Conservation (phyloP, 2,888 invertebrate species). For the Aphidius colemani region DNA sequence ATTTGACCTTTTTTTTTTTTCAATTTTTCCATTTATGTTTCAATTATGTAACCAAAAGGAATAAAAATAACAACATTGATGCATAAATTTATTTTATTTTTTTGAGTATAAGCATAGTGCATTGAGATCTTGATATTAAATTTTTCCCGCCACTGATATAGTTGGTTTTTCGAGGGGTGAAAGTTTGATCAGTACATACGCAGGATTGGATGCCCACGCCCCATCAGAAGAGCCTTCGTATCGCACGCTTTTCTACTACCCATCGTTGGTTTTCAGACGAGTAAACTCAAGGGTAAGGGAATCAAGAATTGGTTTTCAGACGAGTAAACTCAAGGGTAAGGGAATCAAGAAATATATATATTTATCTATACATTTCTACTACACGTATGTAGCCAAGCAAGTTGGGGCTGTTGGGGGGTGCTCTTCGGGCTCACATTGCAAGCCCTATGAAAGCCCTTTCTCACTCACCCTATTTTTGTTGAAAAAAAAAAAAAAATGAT, state of each 20-base stretch:
- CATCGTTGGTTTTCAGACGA: neutral
- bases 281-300: conserved; percentile 1
- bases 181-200: conserved; percentile 20
- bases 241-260: conserved; percentile 41
- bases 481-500: neutral
- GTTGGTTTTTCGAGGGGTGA: conserved; percentile 21
- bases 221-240: conserved; percentile 41
- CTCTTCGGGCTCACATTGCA: conserved; percentile 38
- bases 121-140: too few relatives aligned
- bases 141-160: conserved; percentile 11
- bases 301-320: neutral
- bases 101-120: too few relatives aligned
- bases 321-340: too few relatives aligned
- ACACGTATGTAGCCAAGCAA: conserved; percentile 11
- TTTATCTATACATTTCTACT: neutral
- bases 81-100: neutral
- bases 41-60: too few relatives aligned
- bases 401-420: conserved; percentile 24
- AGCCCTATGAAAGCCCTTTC: conserved; percentile 56
- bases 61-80: neutral
- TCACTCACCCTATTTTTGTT: conserved; percentile 31
- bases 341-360: too few relatives aligned
- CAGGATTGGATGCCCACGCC: conserved; percentile 39
- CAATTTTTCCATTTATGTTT: too few relatives aligned
- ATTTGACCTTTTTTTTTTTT: too few relatives aligned